Evolutionary conservation across 2,888 invertebrate species (phyloP).

Genomic region (Syrphus vitripennis): DNA sequence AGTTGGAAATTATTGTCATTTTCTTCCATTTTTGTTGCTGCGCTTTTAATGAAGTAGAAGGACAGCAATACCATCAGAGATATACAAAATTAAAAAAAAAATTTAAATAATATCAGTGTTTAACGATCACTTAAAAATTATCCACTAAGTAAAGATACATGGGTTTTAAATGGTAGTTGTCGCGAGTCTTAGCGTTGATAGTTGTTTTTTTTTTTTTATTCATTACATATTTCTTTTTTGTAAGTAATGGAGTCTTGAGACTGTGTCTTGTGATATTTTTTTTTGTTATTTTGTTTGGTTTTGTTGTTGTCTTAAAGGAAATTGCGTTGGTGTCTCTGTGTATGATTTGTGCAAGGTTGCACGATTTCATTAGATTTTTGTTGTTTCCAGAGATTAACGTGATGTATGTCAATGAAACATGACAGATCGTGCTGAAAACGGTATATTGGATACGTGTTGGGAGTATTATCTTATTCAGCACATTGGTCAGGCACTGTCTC

Average conservation of each 20-base stretch:
- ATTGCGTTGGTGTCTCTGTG: neutral
- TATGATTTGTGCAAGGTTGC: constrained; percentile 39
- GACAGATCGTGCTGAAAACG: constrained; percentile 23
- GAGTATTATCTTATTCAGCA: neutral
- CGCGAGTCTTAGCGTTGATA: neutral
- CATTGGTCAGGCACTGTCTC: neutral
- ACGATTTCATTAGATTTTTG: constrained; percentile 10
- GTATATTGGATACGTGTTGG: neutral
- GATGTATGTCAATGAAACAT: neutral
- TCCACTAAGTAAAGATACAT: constrained; percentile 57
- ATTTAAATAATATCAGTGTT: constrained; percentile 47
- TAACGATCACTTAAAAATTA: constrained; percentile 55
- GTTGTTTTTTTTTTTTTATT: neutral
- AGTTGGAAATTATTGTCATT: constrained; percentile 62
- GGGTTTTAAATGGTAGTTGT: constrained; percentile 35
- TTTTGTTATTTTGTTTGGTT: neutral
- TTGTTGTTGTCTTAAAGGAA: constrained; percentile 10
- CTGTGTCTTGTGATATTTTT: neutral
- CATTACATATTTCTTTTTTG: neutral
- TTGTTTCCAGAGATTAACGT: neutral
- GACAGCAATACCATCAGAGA: constrained; percentile 14
- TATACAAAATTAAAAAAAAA: neutral
- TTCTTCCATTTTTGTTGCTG: constrained; percentile 14
- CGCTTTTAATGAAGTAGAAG: constrained; percentile 59
- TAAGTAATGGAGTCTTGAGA: neutral